Evolutionary conservation across 2,797 vertebrate species (phyloP), one percentile per base, ranked within the genome.

Genomic region (Oreochromis mossambicus): DNA sequence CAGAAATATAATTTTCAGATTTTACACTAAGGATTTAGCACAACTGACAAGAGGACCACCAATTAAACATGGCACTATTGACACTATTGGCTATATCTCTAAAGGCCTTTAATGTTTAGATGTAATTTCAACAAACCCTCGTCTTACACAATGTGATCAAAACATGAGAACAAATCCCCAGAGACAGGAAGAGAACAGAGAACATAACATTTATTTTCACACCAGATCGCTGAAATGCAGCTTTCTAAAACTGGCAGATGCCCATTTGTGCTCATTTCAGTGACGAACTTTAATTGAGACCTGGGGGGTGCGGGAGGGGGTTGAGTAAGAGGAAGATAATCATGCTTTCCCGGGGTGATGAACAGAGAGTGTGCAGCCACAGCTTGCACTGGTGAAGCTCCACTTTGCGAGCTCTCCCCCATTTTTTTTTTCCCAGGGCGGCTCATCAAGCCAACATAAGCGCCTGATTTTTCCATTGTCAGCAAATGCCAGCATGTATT

Each of bases 401-500:
- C 68, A 91, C 85, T 90, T 90, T 91, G 87, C 29, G 21, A 88
- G 77, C 83, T 73, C 80, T 46, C 36, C 58, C 79, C 19, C n/a
- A 4, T 41, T 17, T 24, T n/a, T 38, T n/a, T 38, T 83, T 86
- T 77, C 92, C 93, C 94, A 93, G 91, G 91, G 91, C 66, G 66
- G 85, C 91, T 95, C 93, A 95, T 96, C 95, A 92, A 91, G 86
- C 90, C 91, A 84, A 90, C 89, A 94, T 95, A 94, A 94, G 87
- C 93, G 88, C 84, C 84, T 17, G 80, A 90, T 89, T 94, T 93
- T 90, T 48, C 80, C 91, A 92, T 95, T 95, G 95, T 96, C 95
- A 96, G 94, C 94, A 95, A 93, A 95, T 91, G 94, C 92, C 95
- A 94, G 88, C 86, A 77, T 88, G 92, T 43, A 95, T 96, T 96